Evolutionary conservation across 1,140 invertebrate genomes (phyloP).

Genomic region (Meteorus sp.): DNA sequence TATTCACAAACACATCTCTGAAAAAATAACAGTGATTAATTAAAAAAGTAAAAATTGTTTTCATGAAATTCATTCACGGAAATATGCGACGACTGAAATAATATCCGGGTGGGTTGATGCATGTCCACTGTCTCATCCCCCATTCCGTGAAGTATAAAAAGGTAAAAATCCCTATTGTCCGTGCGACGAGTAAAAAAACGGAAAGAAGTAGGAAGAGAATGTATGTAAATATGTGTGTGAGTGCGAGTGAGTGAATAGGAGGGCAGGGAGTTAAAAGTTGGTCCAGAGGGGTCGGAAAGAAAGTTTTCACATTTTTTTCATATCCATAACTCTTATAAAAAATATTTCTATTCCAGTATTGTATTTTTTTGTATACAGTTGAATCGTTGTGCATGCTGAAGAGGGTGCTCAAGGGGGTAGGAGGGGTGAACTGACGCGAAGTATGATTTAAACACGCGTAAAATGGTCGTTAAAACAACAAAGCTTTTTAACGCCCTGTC

Average conservation of each 20-base stretch:
- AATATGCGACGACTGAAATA: slow-evolving; percentile 60
- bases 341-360: slow-evolving; percentile 47
- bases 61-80: slow-evolving; percentile 59
- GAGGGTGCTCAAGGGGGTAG: slow-evolving; percentile 16
- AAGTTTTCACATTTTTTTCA: slow-evolving; percentile 57
- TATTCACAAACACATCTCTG: too few species aligned
- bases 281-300: slow-evolving; percentile 28
- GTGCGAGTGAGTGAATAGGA: neutral
- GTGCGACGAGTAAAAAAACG: slow-evolving; percentile 4
- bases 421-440: slow-evolving; percentile 33
- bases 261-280: slow-evolving; percentile 11
- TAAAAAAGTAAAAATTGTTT: slow-evolving; percentile 61
- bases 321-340: slow-evolving; percentile 50
- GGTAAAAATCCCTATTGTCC: slow-evolving; percentile 23
- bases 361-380: slow-evolving; percentile 18
- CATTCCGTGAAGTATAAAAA: slow-evolving; percentile 29
- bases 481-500: slow-evolving; percentile 54
- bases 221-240: neutral
- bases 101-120: slow-evolving; percentile 52
- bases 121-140: slow-evolving; percentile 39
- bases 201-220: slow-evolving; percentile 1
- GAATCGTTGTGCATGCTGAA: slow-evolving; percentile 21
- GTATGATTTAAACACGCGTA: slow-evolving; percentile 58
- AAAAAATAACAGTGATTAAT: slow-evolving; percentile 58
- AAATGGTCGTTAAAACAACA: slow-evolving; percentile 59